phyloP scores from a whole-genome alignment of 2,113 vertebrate species.

The Campylorhamphus procurvoides region DNA sequence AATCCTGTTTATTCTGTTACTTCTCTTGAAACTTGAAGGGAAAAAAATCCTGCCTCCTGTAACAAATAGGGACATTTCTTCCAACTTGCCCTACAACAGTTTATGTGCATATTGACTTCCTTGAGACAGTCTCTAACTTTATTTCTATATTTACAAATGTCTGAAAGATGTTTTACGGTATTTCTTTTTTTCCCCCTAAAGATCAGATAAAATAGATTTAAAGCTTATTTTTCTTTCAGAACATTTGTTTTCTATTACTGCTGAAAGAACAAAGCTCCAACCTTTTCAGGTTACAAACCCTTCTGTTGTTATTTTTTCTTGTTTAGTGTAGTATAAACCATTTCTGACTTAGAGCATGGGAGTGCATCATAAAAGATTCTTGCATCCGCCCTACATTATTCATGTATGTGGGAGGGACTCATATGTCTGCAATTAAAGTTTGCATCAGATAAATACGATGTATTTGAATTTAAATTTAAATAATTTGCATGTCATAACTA shows the following conservation, averaged over 20 bases:
- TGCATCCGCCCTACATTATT: constrained; percentile 25
- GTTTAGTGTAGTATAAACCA: not conserved
- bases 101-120: constrained; percentile 4
- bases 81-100: constrained; percentile 35
- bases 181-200: not conserved
- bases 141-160: constrained; percentile 12
- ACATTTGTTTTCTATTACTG: not conserved
- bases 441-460: constrained; percentile 24
- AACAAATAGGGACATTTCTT: constrained; percentile 16
- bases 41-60: not conserved
- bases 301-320: not conserved
- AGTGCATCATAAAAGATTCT: constrained; percentile 29
- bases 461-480: not conserved
- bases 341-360: constrained; percentile 20
- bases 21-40: constrained; percentile 26
- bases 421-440: constrained; percentile 53
- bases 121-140: constrained; percentile 35
- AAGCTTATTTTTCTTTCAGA: not conserved
- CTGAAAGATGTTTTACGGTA: not conserved
- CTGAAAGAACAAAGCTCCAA: not conserved
- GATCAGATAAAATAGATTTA: not conserved
- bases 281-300: not conserved
- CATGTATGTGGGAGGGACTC: constrained; percentile 16
- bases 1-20: constrained; percentile 1
- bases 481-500: not conserved